These are phyloP conservation scores for Periplaneta americana DNA, from an alignment of 1,140 invertebrate species.

Conservation along the genomic window DNA sequence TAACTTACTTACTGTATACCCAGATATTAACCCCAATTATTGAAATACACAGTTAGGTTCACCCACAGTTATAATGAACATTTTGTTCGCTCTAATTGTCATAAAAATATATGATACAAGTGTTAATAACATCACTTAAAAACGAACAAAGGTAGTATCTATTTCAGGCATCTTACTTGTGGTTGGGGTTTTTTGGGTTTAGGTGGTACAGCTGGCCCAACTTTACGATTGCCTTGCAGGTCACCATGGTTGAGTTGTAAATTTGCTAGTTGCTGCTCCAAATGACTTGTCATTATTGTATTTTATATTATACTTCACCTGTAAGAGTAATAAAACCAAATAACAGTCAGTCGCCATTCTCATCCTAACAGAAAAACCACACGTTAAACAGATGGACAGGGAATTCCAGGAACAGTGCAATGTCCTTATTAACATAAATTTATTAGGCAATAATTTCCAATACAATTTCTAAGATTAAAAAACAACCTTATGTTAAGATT, in stretches of 20 bases:
- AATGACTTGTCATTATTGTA: slow-evolving; percentile 29
- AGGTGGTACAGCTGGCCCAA: slow-evolving; percentile 70
- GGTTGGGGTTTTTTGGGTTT: slow-evolving; percentile 57
- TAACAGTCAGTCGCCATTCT: neutral
- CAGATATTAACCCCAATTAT: too few species aligned
- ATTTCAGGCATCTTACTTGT: neutral
- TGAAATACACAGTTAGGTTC: too few species aligned
- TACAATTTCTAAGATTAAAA: neutral
- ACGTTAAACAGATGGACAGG: neutral
- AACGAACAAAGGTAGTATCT: too few species aligned
- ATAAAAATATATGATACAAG: too few species aligned
- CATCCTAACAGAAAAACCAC: neutral
- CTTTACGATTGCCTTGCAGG: slow-evolving; percentile 46
- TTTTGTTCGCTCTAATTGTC: too few species aligned
- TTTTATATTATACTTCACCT: neutral
- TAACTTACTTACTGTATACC: too few species aligned
- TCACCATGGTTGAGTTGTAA: slow-evolving; percentile 38
- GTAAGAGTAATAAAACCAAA: neutral
- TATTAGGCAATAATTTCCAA: neutral
- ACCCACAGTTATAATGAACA: too few species aligned
- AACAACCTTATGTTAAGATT: neutral
- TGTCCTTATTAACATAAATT: neutral
- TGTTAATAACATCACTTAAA: too few species aligned
- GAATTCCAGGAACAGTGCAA: neutral
- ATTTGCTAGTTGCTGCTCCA: slow-evolving; percentile 43